phyloP scores from a whole-genome alignment of 2,888 invertebrate species.

The Rapana venosa region DNA sequence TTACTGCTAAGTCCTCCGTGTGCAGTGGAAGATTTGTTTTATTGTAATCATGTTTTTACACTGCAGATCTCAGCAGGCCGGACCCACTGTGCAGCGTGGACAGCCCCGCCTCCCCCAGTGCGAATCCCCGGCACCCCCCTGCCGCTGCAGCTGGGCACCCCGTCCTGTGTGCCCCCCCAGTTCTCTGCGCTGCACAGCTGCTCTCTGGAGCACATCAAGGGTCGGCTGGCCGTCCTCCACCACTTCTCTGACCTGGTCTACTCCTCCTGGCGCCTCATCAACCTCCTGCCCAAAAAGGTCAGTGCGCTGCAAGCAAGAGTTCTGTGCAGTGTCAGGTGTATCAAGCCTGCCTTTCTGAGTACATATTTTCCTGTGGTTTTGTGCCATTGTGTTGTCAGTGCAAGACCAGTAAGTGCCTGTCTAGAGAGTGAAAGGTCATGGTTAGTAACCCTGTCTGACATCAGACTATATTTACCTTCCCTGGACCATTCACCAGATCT shows the following conservation, averaged over 20 bases:
- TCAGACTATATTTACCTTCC: too few species aligned
- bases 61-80: constrained; percentile 82
- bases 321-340: not conserved
- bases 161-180: constrained; percentile 81
- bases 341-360: too few species aligned
- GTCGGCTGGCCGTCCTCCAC: constrained; percentile 82
- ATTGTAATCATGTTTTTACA: too few species aligned
- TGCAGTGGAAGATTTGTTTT: not conserved
- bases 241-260: constrained; percentile 84
- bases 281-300: constrained; percentile 65
- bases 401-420: too few species aligned
- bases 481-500: too few species aligned
- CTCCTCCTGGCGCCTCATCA: constrained; percentile 80
- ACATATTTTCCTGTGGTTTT: too few species aligned
- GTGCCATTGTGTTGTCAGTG: too few species aligned
- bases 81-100: constrained; percentile 84
- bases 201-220: constrained; percentile 81
- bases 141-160: constrained; percentile 80
- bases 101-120: constrained; percentile 79
- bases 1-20: too few species aligned
- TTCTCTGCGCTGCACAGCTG: constrained; percentile 81
- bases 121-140: constrained; percentile 80
- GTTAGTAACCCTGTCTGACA: too few species aligned
- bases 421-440: too few species aligned
- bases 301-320: constrained; percentile 22